Base-by-base conservation (phyloP, 2,888 invertebrate genomes). In the Chloroclystis v-ata region DNA sequence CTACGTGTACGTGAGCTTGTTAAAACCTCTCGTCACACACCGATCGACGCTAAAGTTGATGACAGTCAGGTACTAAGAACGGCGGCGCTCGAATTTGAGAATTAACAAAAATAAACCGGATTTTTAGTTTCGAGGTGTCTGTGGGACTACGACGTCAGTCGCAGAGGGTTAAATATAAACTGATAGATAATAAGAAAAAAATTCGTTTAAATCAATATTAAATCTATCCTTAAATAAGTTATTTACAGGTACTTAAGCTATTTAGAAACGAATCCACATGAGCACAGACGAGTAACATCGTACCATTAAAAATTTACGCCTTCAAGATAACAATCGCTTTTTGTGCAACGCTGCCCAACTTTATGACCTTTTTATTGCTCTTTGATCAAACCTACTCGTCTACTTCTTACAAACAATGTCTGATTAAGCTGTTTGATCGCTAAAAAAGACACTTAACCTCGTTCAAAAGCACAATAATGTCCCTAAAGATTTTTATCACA, bases 301-400 rank as follows among this genome's bases (percentile, higher is more conserved):
- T 64, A 69, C 80, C 76, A 79, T 83, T 82, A 84, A 86, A 81
- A 74, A 78, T 84, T 82, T 79, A 86, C 72, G 79, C 69, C 66
- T 72, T 68, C 56, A 65, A 84, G 84, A 86, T 85, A 83, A 78
- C 77, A 72, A 67, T 66, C 69, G 73, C 74, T 80, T 82, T 83
- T 80, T 81, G 76, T 79, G 67, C 73, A 73, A 73, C 67, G 69
- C 67, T 74, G 69, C 67, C 73, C 69, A 67, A 71, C 75, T 86
- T 86, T 81, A 86, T 75, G 64, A 71, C 68, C 58, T 54, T 81
- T 86, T 86, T 84, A 86, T 78, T 80, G 78, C 74, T 72, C 68
- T 60, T 59, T 67, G 72, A 81, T 82, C 78, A 70, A 75, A 67
- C 65, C 62, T 68, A 71, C 67, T 77, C 70, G 69, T 70, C 67